phyloP scores from a whole-genome alignment of 2,113 vertebrate genomes.

The Sinocyclocheilus anshuiensis region DNA sequence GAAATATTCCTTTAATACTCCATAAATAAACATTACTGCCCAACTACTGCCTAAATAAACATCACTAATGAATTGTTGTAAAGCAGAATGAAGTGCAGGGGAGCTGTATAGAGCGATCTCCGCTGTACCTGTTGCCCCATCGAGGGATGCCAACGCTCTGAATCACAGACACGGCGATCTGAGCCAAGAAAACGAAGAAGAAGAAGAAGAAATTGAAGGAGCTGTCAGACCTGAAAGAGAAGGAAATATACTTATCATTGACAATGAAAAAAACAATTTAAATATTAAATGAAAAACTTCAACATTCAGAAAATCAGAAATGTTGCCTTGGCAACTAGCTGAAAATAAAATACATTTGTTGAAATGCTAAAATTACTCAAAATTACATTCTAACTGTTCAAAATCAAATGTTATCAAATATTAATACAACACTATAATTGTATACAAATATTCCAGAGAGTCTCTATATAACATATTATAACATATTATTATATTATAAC shows the following conservation, averaged over 20 bases:
- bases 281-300: too few relatives aligned
- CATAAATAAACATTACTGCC: not conserved
- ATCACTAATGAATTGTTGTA: not conserved
- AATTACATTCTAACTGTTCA: too few relatives aligned
- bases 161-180: conserved; percentile 88
- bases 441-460: too few relatives aligned
- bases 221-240: conserved; percentile 85
- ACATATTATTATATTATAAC: too few relatives aligned
- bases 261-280: not conserved
- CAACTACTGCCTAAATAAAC: too few relatives aligned
- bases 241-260: not conserved
- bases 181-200: conserved; percentile 95
- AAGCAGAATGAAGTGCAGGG: not conserved
- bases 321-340: too few relatives aligned
- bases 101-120: not conserved
- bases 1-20: not conserved
- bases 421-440: too few relatives aligned
- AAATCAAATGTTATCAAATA: too few relatives aligned
- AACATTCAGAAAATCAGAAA: too few relatives aligned
- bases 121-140: conserved; percentile 88
- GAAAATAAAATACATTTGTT: too few relatives aligned
- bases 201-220: conserved; percentile 99
- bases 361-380: too few relatives aligned
- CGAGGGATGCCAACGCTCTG: conserved; percentile 87
- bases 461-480: too few relatives aligned